Percentiles rank a stretch among this genome's conserved stretches.
These are phyloP conservation scores for Cephus rjabovi DNA, from an alignment of 2,888 invertebrate species.

Conservation along the genomic window DNA sequence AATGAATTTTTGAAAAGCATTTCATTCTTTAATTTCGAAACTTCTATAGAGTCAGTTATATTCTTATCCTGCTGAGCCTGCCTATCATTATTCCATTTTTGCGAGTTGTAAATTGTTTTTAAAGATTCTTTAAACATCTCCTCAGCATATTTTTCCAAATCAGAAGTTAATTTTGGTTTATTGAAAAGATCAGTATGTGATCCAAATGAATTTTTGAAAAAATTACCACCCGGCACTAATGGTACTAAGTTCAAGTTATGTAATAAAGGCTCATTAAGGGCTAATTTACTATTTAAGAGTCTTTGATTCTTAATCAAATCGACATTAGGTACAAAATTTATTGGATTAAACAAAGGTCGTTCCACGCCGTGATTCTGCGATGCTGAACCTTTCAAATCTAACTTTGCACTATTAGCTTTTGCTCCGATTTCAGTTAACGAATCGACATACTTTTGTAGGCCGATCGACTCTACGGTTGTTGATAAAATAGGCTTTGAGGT, in stretches of 20 bases:
- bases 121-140: constrained; percentile 64
- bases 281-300: constrained; percentile 49
- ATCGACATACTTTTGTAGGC: constrained; percentile 47
- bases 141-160: constrained; percentile 60
- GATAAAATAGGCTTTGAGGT: constrained; percentile 40
- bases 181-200: constrained; percentile 47
- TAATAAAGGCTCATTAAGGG: constrained; percentile 39
- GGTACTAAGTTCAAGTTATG: constrained; percentile 58
- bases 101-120: constrained; percentile 61
- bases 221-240: constrained; percentile 56
- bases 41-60: constrained; percentile 45
- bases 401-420: constrained; percentile 27
- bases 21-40: constrained; percentile 50
- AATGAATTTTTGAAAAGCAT: constrained; percentile 44
- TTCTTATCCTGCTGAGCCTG: constrained; percentile 42
- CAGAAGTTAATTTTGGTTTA: constrained; percentile 55
- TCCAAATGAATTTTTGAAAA: constrained; percentile 49
- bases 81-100: constrained; percentile 62
- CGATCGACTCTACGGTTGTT: constrained; percentile 36
- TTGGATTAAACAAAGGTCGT: constrained; percentile 55
- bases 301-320: constrained; percentile 57
- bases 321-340: constrained; percentile 58
- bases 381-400: constrained; percentile 29
- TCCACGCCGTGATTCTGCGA: constrained; percentile 33
- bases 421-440: constrained; percentile 51